phyloP scores from a whole-genome alignment of 2,888 invertebrate genomes.

The Acleris laterana region DNA sequence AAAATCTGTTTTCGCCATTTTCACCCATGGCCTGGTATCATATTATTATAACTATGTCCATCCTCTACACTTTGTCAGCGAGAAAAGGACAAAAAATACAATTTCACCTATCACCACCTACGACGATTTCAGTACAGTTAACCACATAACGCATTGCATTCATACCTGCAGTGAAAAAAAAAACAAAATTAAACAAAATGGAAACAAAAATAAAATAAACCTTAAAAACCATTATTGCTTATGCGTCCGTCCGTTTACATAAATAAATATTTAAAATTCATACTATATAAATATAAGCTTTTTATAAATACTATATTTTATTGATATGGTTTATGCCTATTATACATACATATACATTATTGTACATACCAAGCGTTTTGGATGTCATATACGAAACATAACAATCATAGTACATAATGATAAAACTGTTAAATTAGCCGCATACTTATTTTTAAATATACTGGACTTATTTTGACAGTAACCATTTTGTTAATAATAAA shows the following conservation, averaged over 20 bases:
- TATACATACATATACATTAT: conserved; percentile 38
- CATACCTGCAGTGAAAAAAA: conserved; percentile 73
- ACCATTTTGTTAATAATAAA: too few relatives aligned
- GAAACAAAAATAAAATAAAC: conserved; percentile 41
- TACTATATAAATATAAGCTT: conserved; percentile 22
- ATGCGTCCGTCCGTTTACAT: conserved; percentile 39
- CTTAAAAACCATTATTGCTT: conserved; percentile 39
- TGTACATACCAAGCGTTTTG: conserved; percentile 37
- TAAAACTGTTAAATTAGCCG: too few relatives aligned
- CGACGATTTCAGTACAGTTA: conserved; percentile 58
- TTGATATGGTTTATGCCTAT: conserved; percentile 44
- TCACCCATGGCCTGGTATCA: not conserved
- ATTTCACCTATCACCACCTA: conserved; percentile 59
- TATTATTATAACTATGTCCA: conserved; percentile 18
- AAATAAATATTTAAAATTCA: conserved; percentile 19
- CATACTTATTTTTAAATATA: too few relatives aligned
- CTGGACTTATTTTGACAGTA: too few relatives aligned
- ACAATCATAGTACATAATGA: not conserved
- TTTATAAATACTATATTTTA: conserved; percentile 35
- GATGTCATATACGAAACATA: conserved; percentile 20
- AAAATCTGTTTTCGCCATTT: not conserved
- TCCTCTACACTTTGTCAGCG: conserved; percentile 8
- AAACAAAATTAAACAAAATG: conserved; percentile 51
- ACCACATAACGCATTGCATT: conserved; percentile 80
- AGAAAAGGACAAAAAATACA: conserved; percentile 50